These are phyloP conservation scores for Cistogaster globosa DNA, from an alignment of 2,888 invertebrate species.

Conservation along the genomic window DNA sequence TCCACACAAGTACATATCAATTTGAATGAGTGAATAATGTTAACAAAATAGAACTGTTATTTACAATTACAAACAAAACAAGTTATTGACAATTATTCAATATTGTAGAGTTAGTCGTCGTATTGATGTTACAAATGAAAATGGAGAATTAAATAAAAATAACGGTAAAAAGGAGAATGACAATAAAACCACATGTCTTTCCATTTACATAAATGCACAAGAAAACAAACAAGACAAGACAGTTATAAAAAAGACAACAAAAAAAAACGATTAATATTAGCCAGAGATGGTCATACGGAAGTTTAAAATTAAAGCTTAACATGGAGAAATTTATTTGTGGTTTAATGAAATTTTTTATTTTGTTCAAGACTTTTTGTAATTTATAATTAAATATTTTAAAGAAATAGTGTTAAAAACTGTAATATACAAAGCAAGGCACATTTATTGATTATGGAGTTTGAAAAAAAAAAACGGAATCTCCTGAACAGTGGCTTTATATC, in stretches of 20 bases:
- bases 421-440: too few relatives aligned
- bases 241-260: slow-evolving; percentile 9
- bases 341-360: neutral
- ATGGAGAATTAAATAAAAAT: slow-evolving; percentile 18
- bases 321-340: neutral
- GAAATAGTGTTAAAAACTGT: too few relatives aligned
- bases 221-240: slow-evolving; percentile 22
- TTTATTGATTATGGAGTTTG: too few relatives aligned
- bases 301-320: neutral
- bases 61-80: slow-evolving; percentile 42
- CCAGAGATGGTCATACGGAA: neutral
- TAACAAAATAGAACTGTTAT: slow-evolving; percentile 54
- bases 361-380: too few relatives aligned
- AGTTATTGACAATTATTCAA: slow-evolving; percentile 51
- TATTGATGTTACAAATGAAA: slow-evolving; percentile 31
- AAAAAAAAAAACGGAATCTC: too few relatives aligned
- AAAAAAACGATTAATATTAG: slow-evolving; percentile 5
- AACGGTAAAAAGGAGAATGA: slow-evolving; percentile 49
- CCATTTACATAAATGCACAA: slow-evolving; percentile 20
- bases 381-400: too few relatives aligned
- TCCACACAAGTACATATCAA: neutral
- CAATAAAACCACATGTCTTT: slow-evolving; percentile 52
- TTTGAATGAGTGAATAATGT: neutral
- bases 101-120: neutral
- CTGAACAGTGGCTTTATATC: too few relatives aligned